Percentiles rank a stretch among this genome's conserved stretches.
Conservation (phyloP, 2,113 vertebrate genomes). For the Glaucomys volans region DNA sequence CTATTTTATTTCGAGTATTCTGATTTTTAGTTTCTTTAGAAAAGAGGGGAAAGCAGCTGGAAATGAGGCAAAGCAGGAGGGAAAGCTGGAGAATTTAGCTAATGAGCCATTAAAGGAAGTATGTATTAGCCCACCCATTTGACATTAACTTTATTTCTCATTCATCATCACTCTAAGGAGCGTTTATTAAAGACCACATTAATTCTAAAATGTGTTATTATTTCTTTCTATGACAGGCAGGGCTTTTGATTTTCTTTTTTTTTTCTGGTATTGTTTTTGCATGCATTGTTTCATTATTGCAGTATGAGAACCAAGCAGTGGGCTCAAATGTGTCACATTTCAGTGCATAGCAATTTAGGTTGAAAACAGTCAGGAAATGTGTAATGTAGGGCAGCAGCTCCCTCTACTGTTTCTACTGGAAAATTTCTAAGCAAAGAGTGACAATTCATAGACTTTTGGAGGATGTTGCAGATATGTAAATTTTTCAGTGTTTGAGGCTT, state of each 20-base stretch:
- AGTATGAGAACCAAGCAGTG: conserved; percentile 49
- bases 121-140: conserved; percentile 7
- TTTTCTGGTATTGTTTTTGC: conserved; percentile 70
- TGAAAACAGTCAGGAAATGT: conserved; percentile 48
- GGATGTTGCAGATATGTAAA: background rate
- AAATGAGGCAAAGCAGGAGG: background rate
- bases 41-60: conserved; percentile 32
- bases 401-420: conserved; percentile 85
- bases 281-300: conserved; percentile 71
- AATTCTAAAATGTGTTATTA: conserved; percentile 70
- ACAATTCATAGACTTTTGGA: background rate
- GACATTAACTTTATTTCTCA: conserved; percentile 57
- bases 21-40: conserved; percentile 57
- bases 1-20: conserved; percentile 62
- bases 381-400: conserved; percentile 84
- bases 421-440: conserved; percentile 49
- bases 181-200: conserved; percentile 74
- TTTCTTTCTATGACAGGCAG: conserved; percentile 59
- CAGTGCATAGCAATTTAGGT: conserved; percentile 64
- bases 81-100: conserved; percentile 61
- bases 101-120: conserved; percentile 73
- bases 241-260: conserved; percentile 62
- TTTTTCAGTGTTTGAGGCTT: conserved; percentile 31
- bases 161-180: conserved; percentile 54
- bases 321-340: conserved; percentile 66